These are phyloP conservation scores for Myotis pilosus DNA, from an alignment of 2,797 vertebrate genomes.

Conservation along the genomic window DNA sequence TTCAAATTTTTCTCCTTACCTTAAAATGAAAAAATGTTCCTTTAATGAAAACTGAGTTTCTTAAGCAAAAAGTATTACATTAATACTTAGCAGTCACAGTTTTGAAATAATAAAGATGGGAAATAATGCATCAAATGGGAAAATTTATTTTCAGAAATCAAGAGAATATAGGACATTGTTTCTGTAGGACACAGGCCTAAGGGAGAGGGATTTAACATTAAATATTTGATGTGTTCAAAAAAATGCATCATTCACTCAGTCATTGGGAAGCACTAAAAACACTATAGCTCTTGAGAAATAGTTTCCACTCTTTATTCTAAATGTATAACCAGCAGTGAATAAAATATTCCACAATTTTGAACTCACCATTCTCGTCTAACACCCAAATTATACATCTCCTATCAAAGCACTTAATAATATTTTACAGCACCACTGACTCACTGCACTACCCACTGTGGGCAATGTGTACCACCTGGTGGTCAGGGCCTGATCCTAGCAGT, in stretches of 20 bases:
- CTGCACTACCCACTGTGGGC: background rate
- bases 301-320: background rate
- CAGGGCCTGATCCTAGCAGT: background rate
- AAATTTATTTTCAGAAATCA: constrained; percentile 58
- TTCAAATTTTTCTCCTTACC: constrained; percentile 29
- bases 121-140: constrained; percentile 23
- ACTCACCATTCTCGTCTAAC: background rate
- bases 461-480: background rate
- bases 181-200: background rate
- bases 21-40: background rate
- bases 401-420: background rate
- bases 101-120: constrained; percentile 21
- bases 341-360: background rate
- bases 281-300: background rate
- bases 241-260: background rate
- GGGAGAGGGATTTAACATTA: background rate
- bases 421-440: background rate
- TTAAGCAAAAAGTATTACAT: background rate
- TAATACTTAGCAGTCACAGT: background rate
- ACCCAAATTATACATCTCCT: background rate
- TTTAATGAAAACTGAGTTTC: constrained; percentile 14
- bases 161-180: background rate
- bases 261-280: background rate
- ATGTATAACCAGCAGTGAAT: background rate
- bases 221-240: background rate